Base-by-base conservation (phyloP, 2,888 invertebrate genomes). In the Keiferia lycopersicella region DNA sequence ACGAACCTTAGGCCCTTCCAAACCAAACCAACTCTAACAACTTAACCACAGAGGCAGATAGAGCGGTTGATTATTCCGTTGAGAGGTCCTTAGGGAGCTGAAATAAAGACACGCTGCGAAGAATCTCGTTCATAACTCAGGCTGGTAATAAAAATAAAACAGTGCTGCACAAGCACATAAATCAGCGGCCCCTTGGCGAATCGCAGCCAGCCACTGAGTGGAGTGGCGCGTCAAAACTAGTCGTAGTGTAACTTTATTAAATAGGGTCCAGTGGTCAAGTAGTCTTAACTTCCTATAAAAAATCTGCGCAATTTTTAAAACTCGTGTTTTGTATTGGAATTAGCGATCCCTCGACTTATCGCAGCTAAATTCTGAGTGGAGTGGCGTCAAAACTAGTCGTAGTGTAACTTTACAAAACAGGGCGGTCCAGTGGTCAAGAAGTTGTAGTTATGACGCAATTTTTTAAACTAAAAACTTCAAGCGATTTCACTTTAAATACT, bases 81-180 rank as follows among this genome's bases (percentile, higher is more conserved):
- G 56, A 56, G 16, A 56, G 18, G n/a, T 45, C 59, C 59, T 0
- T 26, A 20, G 59, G 59, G 39, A 45, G 45, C 22, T 14, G 12
- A 62, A 51, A 51, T 14, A 14, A 16, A 26, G 41, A 53, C 41
- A 41, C 59, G 39, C 41, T n/a, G 59, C 18, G 45, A 22, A 22
- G 45, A 34, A 18, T 51, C 50, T 51, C 50, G 20, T 38, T 59
- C 58, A 59, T 56, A 61, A 53, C 53, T 34, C 53, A 39, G 22
- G 58, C 7, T 50, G 26, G 41, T 51, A 39, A 59, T 62, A 58
- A 65, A 61, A 61, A 57, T 64, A 61, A 61, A 61, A 64, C 61
- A 61, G 34, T 57, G 45, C 38, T 30, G 63, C 39, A 34, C 39
- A 60, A 58, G 64, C 65, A 39, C 62, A 62, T 62, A 61, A 61